A percentile compares a stretch with the other conserved stretches of the same genome.
These are phyloP conservation scores for Origma solitaria DNA, from an alignment of 2,113 vertebrate genomes.

Conservation along the genomic window DNA sequence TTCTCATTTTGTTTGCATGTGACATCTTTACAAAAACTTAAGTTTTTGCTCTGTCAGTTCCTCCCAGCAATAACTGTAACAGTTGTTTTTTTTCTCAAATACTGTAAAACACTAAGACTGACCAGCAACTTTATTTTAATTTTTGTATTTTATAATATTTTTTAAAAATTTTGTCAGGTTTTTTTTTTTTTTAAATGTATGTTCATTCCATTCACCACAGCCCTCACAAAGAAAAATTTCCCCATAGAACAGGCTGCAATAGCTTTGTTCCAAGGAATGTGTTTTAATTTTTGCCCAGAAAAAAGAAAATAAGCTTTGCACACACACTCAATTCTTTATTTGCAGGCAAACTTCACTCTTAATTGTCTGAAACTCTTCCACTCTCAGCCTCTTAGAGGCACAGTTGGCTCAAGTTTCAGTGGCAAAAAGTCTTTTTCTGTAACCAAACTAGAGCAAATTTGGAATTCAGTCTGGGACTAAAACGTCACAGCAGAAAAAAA, in stretches of 20 bases:
- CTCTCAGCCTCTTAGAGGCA: conserved; percentile 99
- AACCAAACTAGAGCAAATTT: conserved; percentile 97
- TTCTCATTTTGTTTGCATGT: conserved; percentile 69
- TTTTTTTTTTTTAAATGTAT: conserved; percentile 66
- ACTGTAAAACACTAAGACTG: conserved; percentile 85
- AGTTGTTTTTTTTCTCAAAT: conserved; percentile 78
- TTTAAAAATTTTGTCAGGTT: conserved; percentile 78
- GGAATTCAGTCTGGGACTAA: conserved; percentile 99
- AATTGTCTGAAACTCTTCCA: conserved; percentile 87
- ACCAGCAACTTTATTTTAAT: conserved; percentile 77
- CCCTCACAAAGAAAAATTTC: conserved; percentile 89
- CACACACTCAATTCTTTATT: conserved; percentile 84
- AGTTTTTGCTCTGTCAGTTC: conserved; percentile 75
- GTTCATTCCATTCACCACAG: conserved; percentile 85
- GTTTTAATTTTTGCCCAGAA: conserved; percentile 92
- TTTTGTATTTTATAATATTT: conserved; percentile 72
- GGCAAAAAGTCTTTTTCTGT: conserved; percentile 89
- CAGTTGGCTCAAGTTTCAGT: conserved; percentile 99
- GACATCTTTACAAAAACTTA: conserved; percentile 73
- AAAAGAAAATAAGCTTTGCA: conserved; percentile 86
- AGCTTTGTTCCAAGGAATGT: conserved; percentile 98
- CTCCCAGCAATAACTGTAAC: conserved; percentile 80
- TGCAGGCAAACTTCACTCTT: conserved; percentile 90
- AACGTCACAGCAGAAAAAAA: conserved; percentile 98
- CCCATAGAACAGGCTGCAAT: conserved; percentile 87